Conservation (phyloP, 2,888 invertebrate species). For the Plutella xylostella region DNA sequence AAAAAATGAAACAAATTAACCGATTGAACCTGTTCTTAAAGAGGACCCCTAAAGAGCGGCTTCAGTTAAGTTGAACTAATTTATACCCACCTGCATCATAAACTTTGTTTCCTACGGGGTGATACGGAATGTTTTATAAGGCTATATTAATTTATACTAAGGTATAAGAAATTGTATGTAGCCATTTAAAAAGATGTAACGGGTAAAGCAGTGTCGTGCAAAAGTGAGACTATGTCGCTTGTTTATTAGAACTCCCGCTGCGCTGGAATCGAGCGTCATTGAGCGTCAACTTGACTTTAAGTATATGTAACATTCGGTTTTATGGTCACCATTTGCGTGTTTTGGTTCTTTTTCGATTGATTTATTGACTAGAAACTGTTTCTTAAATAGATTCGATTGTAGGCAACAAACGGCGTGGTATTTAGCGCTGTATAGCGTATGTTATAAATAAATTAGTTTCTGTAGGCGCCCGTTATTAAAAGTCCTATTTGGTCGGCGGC, state of each 20-base stretch:
- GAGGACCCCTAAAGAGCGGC: slow-evolving; percentile 62
- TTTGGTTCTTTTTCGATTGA: not conserved
- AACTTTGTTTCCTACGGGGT: slow-evolving; percentile 48
- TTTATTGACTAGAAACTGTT: slow-evolving; percentile 1
- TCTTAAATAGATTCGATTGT: slow-evolving; percentile 2
- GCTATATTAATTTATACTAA: not conserved
- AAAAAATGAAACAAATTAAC: slow-evolving; percentile 59
- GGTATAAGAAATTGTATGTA: not conserved
- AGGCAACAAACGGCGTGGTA: slow-evolving; percentile 5
- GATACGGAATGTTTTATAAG: slow-evolving; percentile 31
- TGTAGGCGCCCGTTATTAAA: slow-evolving; percentile 51
- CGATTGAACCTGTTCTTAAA: slow-evolving; percentile 52
- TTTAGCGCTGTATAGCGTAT: slow-evolving; percentile 12
- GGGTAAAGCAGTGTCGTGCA: slow-evolving; percentile 35
- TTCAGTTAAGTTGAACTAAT: slow-evolving; percentile 61
- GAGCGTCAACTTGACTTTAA: slow-evolving; percentile 9
- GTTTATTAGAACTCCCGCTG: slow-evolving; percentile 34
- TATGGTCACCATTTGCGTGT: slow-evolving; percentile 4
- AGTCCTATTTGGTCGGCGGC: slow-evolving; percentile 36
- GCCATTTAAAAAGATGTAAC: slow-evolving; percentile 32
- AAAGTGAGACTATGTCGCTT: slow-evolving; percentile 24
- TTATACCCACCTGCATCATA: slow-evolving; percentile 60
- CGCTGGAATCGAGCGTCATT: slow-evolving; percentile 17
- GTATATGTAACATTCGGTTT: slow-evolving; percentile 6
- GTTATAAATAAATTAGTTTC: slow-evolving; percentile 46